phyloP scores from a whole-genome alignment of 2,888 invertebrate species.

The Phaonia tiefii region DNA sequence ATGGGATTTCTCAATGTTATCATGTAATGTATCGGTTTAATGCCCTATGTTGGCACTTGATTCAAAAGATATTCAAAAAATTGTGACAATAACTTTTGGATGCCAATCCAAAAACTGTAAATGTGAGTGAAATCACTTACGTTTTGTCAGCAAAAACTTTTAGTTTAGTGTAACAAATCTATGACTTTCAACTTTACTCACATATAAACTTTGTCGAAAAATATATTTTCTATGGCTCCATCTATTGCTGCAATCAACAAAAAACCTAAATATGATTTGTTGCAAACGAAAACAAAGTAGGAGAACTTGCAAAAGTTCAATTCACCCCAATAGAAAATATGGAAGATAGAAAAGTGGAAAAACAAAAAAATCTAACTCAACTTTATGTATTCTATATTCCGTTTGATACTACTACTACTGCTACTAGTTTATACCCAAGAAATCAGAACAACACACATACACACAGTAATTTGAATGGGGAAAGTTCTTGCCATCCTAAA shows the following conservation, averaged over 20 bases:
- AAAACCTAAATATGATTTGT: slow-evolving; percentile 28
- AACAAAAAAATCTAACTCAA: no score
- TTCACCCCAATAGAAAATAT: background rate
- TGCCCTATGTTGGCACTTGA: no score
- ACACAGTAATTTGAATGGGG: slow-evolving; percentile 24
- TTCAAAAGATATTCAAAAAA: slow-evolving; percentile 8
- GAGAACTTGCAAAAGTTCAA: slow-evolving; percentile 33
- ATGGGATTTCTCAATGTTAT: background rate
- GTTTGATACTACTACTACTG: background rate
- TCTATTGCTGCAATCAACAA: background rate
- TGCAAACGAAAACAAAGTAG: background rate
- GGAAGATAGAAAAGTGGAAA: no score
- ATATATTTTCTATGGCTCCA: background rate
- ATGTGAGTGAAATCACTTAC: slow-evolving; percentile 36
- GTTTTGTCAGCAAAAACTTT: slow-evolving; percentile 52
- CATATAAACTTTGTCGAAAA: slow-evolving; percentile 2
- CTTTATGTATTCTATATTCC: no score
- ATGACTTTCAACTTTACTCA: slow-evolving; percentile 50
- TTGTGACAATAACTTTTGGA: no score
- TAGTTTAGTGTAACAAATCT: slow-evolving; percentile 44
- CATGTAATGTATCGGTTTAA: background rate
- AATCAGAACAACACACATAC: slow-evolving; percentile 37
- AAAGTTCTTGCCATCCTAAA: background rate
- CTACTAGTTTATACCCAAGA: background rate
- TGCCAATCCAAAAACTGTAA: slow-evolving; percentile 14